Evolutionary conservation across 2,797 vertebrate genomes (phyloP).

Genomic region (Acomys russatus): DNA sequence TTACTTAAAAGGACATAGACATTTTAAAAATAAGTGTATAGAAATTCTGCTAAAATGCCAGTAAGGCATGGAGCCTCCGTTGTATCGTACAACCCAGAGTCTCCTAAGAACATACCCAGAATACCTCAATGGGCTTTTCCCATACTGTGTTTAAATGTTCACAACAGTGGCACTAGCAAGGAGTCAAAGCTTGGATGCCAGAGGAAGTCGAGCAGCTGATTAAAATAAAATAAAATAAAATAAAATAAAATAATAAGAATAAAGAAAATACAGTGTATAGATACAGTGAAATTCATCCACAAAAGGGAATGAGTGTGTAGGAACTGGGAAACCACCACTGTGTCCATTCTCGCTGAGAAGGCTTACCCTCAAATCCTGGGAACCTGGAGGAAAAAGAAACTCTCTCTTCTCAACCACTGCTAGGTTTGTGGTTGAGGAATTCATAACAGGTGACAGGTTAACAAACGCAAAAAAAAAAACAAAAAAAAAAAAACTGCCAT

Average conservation of each 20-base stretch:
- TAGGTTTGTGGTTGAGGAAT: neutral
- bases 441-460: neutral
- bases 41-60: slow-evolving; percentile 48
- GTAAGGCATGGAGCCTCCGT: slow-evolving; percentile 11
- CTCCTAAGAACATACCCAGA: neutral
- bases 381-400: neutral
- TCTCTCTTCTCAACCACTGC: neutral
- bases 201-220: neutral
- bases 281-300: neutral
- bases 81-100: neutral
- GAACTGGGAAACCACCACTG: neutral
- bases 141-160: neutral
- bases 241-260: neutral
- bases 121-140: neutral
- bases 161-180: neutral
- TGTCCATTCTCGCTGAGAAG: neutral
- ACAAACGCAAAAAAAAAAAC: neutral
- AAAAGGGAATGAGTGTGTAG: too few relatives aligned
- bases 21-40: slow-evolving; percentile 56
- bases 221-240: too few relatives aligned
- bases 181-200: neutral
- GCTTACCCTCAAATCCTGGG: neutral
- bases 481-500: neutral
- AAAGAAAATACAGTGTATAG: neutral
- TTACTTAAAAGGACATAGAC: slow-evolving; percentile 62